Evolutionary conservation across 2,888 invertebrate genomes (phyloP).

Genomic region (Abrostola triplasia): DNA sequence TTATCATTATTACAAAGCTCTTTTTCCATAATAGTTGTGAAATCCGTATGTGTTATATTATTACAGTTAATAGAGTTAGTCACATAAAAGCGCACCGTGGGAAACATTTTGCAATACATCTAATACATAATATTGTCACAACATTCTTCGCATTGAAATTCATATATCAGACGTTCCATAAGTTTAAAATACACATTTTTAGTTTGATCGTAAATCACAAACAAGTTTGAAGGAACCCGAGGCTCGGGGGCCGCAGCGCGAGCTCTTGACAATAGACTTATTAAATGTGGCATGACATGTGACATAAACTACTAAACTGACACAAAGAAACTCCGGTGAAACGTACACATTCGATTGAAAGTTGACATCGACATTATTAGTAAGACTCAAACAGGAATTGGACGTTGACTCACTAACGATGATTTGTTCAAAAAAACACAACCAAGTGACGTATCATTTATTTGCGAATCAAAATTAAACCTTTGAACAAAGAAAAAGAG

Average conservation of each 20-base stretch:
- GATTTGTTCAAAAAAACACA: neutral
- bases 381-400: slow-evolving; percentile 5
- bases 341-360: slow-evolving; percentile 7
- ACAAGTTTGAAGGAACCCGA: neutral
- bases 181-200: neutral
- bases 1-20: slow-evolving; percentile 9
- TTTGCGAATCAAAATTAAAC: neutral
- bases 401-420: slow-evolving; percentile 5
- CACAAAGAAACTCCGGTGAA: slow-evolving; percentile 5
- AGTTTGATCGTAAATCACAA: slow-evolving; percentile 1
- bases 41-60: neutral
- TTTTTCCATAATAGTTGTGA: neutral
- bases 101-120: neutral
- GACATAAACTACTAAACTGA: neutral
- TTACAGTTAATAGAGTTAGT: too few species aligned
- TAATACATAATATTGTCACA: too few species aligned
- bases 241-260: neutral
- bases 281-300: neutral
- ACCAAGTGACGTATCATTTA: neutral
- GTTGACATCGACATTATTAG: neutral
- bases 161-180: neutral
- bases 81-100: neutral
- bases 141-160: neutral
- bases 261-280: neutral
- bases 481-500: neutral